Evolutionary conservation across 2,113 vertebrate genomes (phyloP), one percentile per base, ranked within the genome.

Genomic region (Sturnus vulgaris): DNA sequence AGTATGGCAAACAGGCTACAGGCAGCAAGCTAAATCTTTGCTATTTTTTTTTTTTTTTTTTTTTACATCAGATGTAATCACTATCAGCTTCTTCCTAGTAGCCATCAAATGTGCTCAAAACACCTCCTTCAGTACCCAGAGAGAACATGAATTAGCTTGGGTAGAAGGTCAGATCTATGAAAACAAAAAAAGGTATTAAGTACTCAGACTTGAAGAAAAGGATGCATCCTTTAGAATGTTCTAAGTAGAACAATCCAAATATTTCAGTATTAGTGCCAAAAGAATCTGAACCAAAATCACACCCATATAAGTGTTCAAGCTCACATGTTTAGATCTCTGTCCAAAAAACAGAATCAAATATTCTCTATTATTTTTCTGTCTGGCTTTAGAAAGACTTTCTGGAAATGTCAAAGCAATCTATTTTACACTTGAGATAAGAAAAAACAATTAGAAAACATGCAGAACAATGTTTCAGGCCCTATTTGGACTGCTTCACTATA

Each of bases 261-360:
- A 82, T 92, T 95, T 95, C 92, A 66, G 46, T 33, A 47, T 89
- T 64, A 69, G 12, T 11, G 92, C 96, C 95, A 96, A 91, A 97
- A 56, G 60, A 86, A 92, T 84, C 75, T 92, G 77, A 80, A 95
- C 85, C 61, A 94, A 97, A 86, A 92, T 95, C 75, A 78, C 75
- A 94, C 90, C 53, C 75, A 88, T 97, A 23, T 73, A 94, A 94
- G 79, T 69, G 88, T 81, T 96, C 78, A 77, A 95, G 70, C n/a
- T 92, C 66, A 86, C 46, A 70, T 55, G 68, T 83, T 90, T 76
- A 79, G 84, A 83, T 89, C 75, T 86, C 53, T 3, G 12, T 95
- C 95, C 96, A 97, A 97, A 75, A 91, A 95, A 19, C 57, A 88
- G 80, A 86, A 96, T 85, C 61, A 96, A 91, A 86, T 76, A 94